Base-by-base conservation (phyloP, 2,113 vertebrate species). In the Macrotis lagotis region DNA sequence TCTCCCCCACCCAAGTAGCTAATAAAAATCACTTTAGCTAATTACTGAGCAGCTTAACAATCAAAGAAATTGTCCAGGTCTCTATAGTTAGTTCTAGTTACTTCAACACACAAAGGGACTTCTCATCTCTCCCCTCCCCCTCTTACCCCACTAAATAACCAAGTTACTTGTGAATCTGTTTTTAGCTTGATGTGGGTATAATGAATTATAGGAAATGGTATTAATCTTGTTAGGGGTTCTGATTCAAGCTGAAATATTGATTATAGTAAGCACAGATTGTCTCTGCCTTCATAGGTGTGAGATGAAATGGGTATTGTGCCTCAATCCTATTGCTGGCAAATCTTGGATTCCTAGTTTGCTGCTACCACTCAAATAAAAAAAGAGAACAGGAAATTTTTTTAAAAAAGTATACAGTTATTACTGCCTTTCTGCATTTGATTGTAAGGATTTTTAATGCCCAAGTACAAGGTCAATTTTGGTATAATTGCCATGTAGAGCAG, bases 1-100 rank as follows among this genome's bases (percentile, higher is more conserved):
- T n/a, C n/a, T n/a, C 47, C 97, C 93, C 0, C n/a, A 50, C 51
- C 95, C 83, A 37, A 8, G 44, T 44, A 51, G 47, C 89, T 49
- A 49, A 26, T 50, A 48, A 48, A 48, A 51, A 25, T 51, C 47
- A 12, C 19, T 37, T 9, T 24, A 55, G 91, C 6, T 90, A 19
- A 19, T n/a, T 8, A 12, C 8, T 59, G 48, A 3, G 0, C 16
- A 91, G n/a, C 28, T 90, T 11, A 0, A 25, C 51, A 14, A 55
- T 93, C 48, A 22, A 7, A 14, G 14, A 66, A 88, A 50, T 88
- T 83, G 37, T 88, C 55, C 1, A 0, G 47, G 74, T n/a, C 48
- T 12, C 47, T 47, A 26, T 37, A 51, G 0, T 11, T 14, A 48
- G 51, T 25, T 48, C 48, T 50, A 28, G 89, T 12, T 22, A 25